Evolutionary conservation across 1,140 invertebrate species (phyloP).

Genomic region (Papilio dardanus): DNA sequence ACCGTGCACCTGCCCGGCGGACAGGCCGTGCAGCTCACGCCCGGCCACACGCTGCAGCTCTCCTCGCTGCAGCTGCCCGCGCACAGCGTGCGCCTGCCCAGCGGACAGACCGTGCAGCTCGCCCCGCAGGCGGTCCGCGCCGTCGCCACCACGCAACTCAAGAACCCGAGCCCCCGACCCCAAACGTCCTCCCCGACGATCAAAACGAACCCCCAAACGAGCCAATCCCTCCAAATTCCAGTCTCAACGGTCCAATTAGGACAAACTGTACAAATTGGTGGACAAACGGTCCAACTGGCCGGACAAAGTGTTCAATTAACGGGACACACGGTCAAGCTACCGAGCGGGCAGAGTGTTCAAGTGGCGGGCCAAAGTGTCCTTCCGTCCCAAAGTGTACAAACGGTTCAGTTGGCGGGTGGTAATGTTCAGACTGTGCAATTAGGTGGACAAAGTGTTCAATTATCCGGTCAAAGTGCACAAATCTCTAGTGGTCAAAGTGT

Average conservation of each 20-base stretch:
- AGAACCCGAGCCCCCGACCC: conserved; percentile 48
- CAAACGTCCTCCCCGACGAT: conserved; percentile 49
- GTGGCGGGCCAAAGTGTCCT: conserved; percentile 69
- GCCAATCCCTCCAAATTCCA: conserved; percentile 61
- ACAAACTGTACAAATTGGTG: conserved; percentile 70
- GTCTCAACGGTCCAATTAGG: conserved; percentile 69
- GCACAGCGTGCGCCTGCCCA: conserved; percentile 66
- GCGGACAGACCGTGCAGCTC: conserved; percentile 71
- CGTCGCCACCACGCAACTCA: conserved; percentile 50
- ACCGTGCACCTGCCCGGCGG: conserved; percentile 64
- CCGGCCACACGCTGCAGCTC: conserved; percentile 64
- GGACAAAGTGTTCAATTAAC: conserved; percentile 72
- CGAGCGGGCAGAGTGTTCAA: conserved; percentile 75
- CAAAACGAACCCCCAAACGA: conserved; percentile 49
- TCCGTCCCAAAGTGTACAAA: conserved; percentile 69
- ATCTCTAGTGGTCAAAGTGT: conserved; percentile 65
- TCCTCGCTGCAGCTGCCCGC: conserved; percentile 63
- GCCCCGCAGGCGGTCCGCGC: conserved; percentile 56
- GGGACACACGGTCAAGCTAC: conserved; percentile 72
- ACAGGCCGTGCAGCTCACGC: conserved; percentile 61
- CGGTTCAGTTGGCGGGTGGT: conserved; percentile 65
- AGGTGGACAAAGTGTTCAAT: conserved; percentile 59
- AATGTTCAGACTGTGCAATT: conserved; percentile 69
- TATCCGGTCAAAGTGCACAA: conserved; percentile 64
- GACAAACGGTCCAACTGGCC: conserved; percentile 67